Conservation (phyloP, 2,113 vertebrate species). For the Mustelus asterias region DNA sequence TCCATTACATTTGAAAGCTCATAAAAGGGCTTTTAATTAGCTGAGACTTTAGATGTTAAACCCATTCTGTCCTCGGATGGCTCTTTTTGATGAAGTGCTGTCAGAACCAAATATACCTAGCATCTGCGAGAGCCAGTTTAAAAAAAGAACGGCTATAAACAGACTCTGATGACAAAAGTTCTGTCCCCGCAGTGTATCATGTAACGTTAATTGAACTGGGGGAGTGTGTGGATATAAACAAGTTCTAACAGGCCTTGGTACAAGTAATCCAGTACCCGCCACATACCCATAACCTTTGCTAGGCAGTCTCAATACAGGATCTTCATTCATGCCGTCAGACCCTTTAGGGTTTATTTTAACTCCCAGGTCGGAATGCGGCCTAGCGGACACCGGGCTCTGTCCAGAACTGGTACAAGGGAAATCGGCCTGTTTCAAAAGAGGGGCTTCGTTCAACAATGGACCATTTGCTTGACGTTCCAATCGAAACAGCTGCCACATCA, state of each 20-base stretch:
- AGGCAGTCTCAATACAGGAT: neutral
- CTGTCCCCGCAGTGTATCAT: neutral
- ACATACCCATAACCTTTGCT: neutral
- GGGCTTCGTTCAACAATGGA: neutral
- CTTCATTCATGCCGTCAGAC: too few relatives aligned
- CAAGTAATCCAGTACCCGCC: neutral
- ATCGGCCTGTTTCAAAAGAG: neutral
- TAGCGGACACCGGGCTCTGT: too few relatives aligned
- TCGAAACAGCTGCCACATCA: neutral
- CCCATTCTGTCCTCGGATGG: neutral
- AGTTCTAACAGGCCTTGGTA: neutral
- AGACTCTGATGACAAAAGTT: neutral
- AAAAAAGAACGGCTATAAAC: neutral
- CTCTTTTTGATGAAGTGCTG: neutral
- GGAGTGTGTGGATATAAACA: neutral
- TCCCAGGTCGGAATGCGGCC: neutral
- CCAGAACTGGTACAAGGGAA: neutral
- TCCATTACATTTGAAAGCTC: neutral
- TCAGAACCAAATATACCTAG: neutral
- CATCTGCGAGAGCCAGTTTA: neutral
- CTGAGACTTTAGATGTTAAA: neutral
- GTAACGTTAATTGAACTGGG: conserved; percentile 13
- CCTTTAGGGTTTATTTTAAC: neutral
- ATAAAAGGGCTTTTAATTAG: neutral
- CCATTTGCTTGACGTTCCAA: neutral